Evolutionary conservation across 92 coral and sea anemone species (phyloP), one percentile per base, ranked within the genome.

Genomic region (Scolanthus callimorphus): DNA sequence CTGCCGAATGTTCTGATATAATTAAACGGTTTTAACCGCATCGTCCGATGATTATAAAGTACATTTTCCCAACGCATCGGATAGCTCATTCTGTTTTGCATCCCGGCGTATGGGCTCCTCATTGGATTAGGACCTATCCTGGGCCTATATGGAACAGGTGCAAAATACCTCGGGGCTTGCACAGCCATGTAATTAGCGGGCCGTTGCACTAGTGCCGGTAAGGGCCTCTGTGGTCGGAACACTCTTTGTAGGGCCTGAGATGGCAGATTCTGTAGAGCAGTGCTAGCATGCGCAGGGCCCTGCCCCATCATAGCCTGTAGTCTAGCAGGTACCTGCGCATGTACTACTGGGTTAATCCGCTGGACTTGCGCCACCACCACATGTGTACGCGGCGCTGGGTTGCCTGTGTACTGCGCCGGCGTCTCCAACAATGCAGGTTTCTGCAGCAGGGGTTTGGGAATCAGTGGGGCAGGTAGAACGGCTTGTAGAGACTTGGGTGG

Each of bases 1-100:
- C 88, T 82, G 4, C 95, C 95, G 44, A 82, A 68, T 20, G 89
- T 86, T 45, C 95, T 74, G 28, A 86, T 56, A 58, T 86, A 86
- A 27, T 67, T 76, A 68, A 55, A 48, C 43, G 78, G 60, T 11
- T 29, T 50, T 37, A 69, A 52, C 24, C 55, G 51, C 29, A 44
- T 59, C 34, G 65, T 27, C 3, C 68, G 59, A 39, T 67, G 66
- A 11, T 48, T 65, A 15, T 80, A 80, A 2, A 60, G 43, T 12
- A 61, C 70, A 20, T 51, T 31, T 51, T 63, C 65, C 87, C 87
- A 81, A 21, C 63, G 30, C 43, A 64, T 39, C 15, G 71, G 67
- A 17, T 60, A 43, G 12, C 17, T 49, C 49, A 62, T 41, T 21
- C 55, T 49, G 20, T 41, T 44, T n/a, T 51, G 17, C 15, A 31